Conservation (phyloP, 2,888 invertebrate species). For the Strigamia transsilvanica region DNA sequence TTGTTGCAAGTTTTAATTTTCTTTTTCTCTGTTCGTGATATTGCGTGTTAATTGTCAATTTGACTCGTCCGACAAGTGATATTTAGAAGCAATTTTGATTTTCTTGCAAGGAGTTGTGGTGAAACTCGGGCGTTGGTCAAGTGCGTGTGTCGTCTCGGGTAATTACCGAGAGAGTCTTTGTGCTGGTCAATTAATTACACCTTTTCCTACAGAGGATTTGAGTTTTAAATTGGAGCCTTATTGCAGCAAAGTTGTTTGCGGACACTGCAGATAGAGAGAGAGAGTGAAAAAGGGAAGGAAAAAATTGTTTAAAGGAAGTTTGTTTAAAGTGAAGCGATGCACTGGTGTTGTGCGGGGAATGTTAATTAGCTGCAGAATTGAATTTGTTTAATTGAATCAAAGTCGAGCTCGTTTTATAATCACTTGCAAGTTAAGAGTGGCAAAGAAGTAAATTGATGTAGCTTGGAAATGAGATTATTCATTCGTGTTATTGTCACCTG, state of each 20-base stretch:
- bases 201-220: conserved; percentile 23
- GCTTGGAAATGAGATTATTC: conserved; percentile 33
- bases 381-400: conserved; percentile 49
- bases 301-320: conserved; percentile 28
- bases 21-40: neutral
- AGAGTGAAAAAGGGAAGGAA: neutral
- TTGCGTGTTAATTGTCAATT: conserved; percentile 45
- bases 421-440: conserved; percentile 24
- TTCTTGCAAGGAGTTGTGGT: conserved; percentile 35
- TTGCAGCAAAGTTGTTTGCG: neutral
- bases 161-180: conserved; percentile 45
- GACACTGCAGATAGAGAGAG: neutral
- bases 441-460: conserved; percentile 23
- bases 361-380: conserved; percentile 35
- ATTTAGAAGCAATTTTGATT: conserved; percentile 42
- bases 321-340: conserved; percentile 19
- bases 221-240: conserved; percentile 17
- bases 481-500: conserved; percentile 23
- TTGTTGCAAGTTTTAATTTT: conserved; percentile 43
- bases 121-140: conserved; percentile 22
- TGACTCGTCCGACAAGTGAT: conserved; percentile 28
- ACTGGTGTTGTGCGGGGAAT: conserved; percentile 10
- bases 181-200: conserved; percentile 48
- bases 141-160: conserved; percentile 45
- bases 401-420: conserved; percentile 47